These are phyloP conservation scores for Mobula hypostoma DNA, from an alignment of 2,113 vertebrate species.

Conservation along the genomic window DNA sequence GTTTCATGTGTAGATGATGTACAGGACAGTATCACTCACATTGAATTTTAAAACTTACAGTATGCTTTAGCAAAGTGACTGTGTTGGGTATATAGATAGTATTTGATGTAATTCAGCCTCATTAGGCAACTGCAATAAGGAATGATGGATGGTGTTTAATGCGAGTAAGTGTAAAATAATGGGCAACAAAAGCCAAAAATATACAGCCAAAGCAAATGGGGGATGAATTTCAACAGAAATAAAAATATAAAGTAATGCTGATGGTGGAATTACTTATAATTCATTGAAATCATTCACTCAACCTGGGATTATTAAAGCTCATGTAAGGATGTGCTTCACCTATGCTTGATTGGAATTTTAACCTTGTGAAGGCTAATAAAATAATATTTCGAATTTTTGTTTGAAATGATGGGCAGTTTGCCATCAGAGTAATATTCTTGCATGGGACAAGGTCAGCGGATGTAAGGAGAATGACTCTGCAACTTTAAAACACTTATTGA, in stretches of 20 bases:
- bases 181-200: not conserved
- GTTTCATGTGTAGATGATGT: not conserved
- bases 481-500: not conserved
- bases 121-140: not conserved
- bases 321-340: not conserved
- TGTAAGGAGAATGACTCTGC: not conserved
- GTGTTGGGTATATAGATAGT: not conserved
- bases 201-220: not conserved
- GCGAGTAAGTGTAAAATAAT: not conserved
- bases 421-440: not conserved
- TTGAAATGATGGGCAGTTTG: not conserved
- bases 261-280: not conserved
- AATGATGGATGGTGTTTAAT: slow-evolving; percentile 10
- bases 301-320: not conserved
- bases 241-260: not conserved
- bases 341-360: not conserved
- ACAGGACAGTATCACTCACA: not conserved
- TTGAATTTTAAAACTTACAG: not conserved
- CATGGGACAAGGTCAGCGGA: not conserved
- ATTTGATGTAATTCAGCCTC: not conserved
- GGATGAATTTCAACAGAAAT: not conserved
- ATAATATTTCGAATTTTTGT: not conserved
- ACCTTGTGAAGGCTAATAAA: not conserved
- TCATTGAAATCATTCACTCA: not conserved
- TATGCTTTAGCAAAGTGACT: not conserved